Percentiles rank a stretch among this genome's conserved stretches.
These are phyloP conservation scores for Eurystomus gularis DNA, from an alignment of 2,113 vertebrate genomes.

Conservation along the genomic window DNA sequence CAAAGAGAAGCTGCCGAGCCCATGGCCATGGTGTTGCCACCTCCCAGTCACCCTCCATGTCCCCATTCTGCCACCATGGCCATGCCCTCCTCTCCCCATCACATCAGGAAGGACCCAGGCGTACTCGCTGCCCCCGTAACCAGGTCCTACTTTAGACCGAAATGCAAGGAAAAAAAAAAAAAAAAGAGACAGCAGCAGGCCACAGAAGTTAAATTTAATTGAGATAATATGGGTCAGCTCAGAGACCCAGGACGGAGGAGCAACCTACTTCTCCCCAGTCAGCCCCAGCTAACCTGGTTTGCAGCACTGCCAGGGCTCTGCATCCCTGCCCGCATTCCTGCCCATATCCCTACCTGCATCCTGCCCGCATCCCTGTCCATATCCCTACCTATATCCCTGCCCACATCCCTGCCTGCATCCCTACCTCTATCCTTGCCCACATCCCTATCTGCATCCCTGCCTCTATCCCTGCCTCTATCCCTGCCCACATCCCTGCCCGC, in stretches of 20 bases:
- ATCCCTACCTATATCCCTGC: background rate
- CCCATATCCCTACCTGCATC: background rate
- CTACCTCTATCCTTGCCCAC: too few relatives aligned
- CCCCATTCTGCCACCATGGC: background rate
- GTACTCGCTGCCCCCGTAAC: background rate
- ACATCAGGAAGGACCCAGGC: background rate
- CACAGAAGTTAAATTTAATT: conserved; percentile 44
- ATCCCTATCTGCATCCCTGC: too few relatives aligned
- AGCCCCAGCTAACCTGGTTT: background rate
- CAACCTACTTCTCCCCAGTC: conserved; percentile 39
- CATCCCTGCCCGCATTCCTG: background rate
- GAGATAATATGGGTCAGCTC: conserved; percentile 71
- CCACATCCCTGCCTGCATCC: background rate
- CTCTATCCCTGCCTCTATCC: too few relatives aligned
- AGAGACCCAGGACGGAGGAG: background rate
- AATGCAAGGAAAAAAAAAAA: background rate
- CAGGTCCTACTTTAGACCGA: background rate
- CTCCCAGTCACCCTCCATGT: fast-evolving
- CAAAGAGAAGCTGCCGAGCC: background rate
- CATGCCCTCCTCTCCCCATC: background rate
- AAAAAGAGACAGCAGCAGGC: background rate
- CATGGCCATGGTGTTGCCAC: fast-evolving
- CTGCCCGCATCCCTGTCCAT: background rate
- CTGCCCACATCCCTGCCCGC: too few relatives aligned
- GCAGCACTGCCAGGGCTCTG: background rate